Evolutionary conservation across 2,113 vertebrate species (phyloP), one percentile per base, ranked within the genome.

Genomic region (Gnathonemus longibarbis): DNA sequence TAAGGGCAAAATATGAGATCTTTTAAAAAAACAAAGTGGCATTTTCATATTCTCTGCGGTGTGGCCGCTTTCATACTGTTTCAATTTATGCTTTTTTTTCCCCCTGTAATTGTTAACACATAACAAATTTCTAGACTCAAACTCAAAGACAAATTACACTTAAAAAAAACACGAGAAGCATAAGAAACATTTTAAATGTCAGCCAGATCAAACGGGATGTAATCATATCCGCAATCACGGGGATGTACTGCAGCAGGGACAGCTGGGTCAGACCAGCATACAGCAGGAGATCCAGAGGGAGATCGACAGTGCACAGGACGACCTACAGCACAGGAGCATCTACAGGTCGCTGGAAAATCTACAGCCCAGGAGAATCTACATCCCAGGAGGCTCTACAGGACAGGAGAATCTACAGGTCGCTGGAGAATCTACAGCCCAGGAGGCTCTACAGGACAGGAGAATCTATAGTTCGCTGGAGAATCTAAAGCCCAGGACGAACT

Each of bases 71-170:
- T 87, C 86, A 56, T 58, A 21, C 31, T 35, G 49, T 56, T 88
- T 62, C 52, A 58, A 45, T 88, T 66, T 46, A 45, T 62, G 21
- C 4, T 62, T 56, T 53, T 35, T 87, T 87, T 17, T 0, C 50
- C 24, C 56, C 48, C 10, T 48, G 48, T 53, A 87, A 87, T 87
- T 52, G 50, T 35, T 53, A 45, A 88, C 35, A 53, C 35, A 24
- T 80, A 80, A 80, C 35, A 80, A 39, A 80, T 80, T 80, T 80
- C 49, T 21, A 53, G 49, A 62, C 87, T 62, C 11, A 62, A 50
- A 88, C 86, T 42, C 86, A 87, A 52, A 87, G 86, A 85, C 42
- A 46, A 85, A 85, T n/a, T 49, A 87, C 24, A 24, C n/a, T 53
- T 53, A 52, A 19, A 87, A 53, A 53, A 87, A 50, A 45, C 83